phyloP scores from a whole-genome alignment of 92 coral and sea anemone genomes.

The Phenganax marumi region DNA sequence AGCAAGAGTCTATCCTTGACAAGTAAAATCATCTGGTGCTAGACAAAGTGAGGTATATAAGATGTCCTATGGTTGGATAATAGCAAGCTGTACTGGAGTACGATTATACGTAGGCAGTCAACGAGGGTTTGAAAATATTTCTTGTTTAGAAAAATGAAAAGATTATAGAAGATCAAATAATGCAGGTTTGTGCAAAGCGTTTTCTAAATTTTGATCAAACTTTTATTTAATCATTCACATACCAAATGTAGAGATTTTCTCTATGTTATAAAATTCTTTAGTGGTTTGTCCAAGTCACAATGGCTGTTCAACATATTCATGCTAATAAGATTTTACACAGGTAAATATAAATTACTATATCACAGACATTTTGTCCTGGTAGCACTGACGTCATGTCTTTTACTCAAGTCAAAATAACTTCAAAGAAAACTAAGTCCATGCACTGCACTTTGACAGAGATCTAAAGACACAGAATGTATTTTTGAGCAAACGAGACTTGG shows the following conservation, averaged over 20 bases:
- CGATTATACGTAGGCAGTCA: too few relatives aligned
- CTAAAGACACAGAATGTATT: slow-evolving; percentile 91
- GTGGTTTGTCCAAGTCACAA: slow-evolving; percentile 96
- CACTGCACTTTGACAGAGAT: slow-evolving; percentile 57
- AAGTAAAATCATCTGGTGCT: not conserved
- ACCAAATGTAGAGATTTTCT: not conserved
- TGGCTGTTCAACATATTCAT: slow-evolving; percentile 94
- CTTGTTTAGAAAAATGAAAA: slow-evolving; percentile 58
- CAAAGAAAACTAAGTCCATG: not conserved
- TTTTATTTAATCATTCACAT: not conserved
- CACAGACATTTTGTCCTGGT: not conserved
- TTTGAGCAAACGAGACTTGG: slow-evolving; percentile 86
- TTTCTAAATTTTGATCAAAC: not conserved
- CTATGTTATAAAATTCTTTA: slow-evolving; percentile 25
- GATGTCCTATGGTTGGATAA: not conserved
- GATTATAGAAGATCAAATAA: slow-evolving; percentile 69
- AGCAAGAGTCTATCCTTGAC: not conserved
- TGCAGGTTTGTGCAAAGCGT: slow-evolving; percentile 64
- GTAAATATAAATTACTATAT: slow-evolving; percentile 22
- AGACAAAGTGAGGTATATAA: not conserved
- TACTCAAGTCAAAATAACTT: not conserved
- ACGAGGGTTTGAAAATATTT: not conserved
- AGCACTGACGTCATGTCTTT: not conserved
- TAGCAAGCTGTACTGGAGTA: not conserved
- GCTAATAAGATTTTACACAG: slow-evolving; percentile 87